phyloP scores from a whole-genome alignment of 35 echinoderm and acorn worm species.

The Nesometra sesokonis region DNA sequence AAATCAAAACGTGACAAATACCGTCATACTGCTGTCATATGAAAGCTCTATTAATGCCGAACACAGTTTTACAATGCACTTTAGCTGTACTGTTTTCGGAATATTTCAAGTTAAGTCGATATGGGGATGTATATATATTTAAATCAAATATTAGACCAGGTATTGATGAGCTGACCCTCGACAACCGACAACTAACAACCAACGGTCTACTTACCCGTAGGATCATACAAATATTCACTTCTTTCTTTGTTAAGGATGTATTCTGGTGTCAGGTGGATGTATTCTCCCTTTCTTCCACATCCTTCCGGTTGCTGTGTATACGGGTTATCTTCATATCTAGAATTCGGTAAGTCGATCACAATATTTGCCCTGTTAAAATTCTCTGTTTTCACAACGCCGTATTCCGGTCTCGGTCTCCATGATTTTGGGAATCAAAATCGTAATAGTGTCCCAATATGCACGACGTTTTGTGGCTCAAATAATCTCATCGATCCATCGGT shows the following conservation, averaged over 20 bases:
- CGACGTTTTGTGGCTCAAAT: conserved; percentile 19
- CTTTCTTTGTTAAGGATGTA: conserved; percentile 5
- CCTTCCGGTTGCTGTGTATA: conserved; percentile 9
- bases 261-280: conserved; percentile 9
- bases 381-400: conserved; percentile 2
- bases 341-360: conserved; percentile 1
- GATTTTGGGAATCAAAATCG: conserved; percentile 22
- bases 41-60: too few species aligned
- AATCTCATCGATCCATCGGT: neutral
- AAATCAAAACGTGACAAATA: too few species aligned
- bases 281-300: conserved; percentile 23
- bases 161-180: too few species aligned
- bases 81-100: too few species aligned
- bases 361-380: conserved; percentile 9
- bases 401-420: neutral
- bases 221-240: conserved; percentile 27
- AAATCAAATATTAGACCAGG: too few species aligned
- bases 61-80: too few species aligned
- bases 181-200: too few species aligned
- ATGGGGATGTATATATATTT: too few species aligned
- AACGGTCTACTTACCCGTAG: conserved; percentile 26
- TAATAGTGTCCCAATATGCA: conserved; percentile 22
- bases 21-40: too few species aligned
- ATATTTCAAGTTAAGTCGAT: too few species aligned
- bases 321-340: conserved; percentile 4